A percentile compares a stretch with the other conserved stretches of the same genome.
These are phyloP conservation scores for Spea hammondii DNA, from an alignment of 2,797 vertebrate species.

Conservation along the genomic window DNA sequence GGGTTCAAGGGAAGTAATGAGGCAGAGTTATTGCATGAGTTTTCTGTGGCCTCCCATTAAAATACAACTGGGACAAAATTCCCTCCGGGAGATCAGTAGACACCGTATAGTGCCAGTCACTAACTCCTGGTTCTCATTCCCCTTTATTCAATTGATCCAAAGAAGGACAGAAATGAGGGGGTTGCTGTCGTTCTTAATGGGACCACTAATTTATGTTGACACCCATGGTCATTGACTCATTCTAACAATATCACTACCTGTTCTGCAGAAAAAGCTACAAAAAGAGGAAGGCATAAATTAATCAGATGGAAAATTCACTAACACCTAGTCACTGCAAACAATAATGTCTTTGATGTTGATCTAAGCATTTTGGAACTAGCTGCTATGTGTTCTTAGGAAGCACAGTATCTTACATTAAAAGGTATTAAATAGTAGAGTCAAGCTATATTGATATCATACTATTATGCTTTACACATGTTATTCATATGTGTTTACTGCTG, in stretches of 20 bases:
- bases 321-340: no score
- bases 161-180: constrained; percentile 17
- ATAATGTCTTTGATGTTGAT: no score
- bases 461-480: constrained; percentile 9
- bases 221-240: constrained; percentile 5
- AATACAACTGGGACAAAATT: constrained; percentile 37
- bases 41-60: constrained; percentile 43
- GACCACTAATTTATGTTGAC: constrained; percentile 48
- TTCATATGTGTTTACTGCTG: no score
- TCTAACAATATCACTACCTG: no score
- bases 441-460: constrained; percentile 12
- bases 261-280: no score
- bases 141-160: no score
- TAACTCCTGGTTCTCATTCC: not conserved
- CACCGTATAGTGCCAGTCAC: constrained; percentile 37
- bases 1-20: constrained; percentile 48
- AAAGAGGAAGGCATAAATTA: no score
- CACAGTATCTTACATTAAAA: no score
- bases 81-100: constrained; percentile 43
- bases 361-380: no score
- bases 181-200: constrained; percentile 19
- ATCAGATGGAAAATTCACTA: no score
- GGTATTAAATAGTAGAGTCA: no score
- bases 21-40: constrained; percentile 31
- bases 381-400: no score